Percentiles rank a stretch among this genome's conserved stretches.
phyloP scores from a whole-genome alignment of 2,888 invertebrate species.

The Bellardia pandia region DNA sequence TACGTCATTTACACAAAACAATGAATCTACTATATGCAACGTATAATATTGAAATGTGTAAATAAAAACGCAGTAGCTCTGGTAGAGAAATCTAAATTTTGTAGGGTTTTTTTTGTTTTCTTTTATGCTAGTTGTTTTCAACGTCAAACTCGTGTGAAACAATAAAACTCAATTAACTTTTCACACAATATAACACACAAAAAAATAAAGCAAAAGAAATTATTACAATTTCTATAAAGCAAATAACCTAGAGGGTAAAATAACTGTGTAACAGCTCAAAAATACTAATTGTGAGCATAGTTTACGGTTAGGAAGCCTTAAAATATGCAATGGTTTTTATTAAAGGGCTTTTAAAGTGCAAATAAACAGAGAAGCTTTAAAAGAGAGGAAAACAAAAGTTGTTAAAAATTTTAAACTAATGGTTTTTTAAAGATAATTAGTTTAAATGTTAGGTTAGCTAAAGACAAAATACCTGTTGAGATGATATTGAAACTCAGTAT shows the following conservation, averaged over 20 bases:
- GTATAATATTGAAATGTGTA: slow-evolving; percentile 36
- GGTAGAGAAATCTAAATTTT: slow-evolving; percentile 15
- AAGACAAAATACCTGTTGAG: too few relatives aligned
- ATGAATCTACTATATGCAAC: not conserved
- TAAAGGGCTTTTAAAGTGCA: not conserved
- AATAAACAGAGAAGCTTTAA: not conserved
- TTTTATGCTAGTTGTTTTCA: slow-evolving; percentile 39
- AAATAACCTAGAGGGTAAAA: not conserved
- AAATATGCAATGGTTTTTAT: slow-evolving; percentile 30
- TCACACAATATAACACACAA: not conserved
- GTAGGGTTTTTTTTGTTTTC: slow-evolving; percentile 14
- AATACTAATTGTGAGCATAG: not conserved
- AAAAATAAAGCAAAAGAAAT: slow-evolving; percentile 5
- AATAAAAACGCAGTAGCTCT: slow-evolving; percentile 2
- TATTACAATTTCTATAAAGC: not conserved
- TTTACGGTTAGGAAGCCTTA: slow-evolving; percentile 1
- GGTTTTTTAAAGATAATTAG: too few relatives aligned
- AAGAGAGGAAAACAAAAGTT: too few relatives aligned
- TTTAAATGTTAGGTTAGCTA: too few relatives aligned
- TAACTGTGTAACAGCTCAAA: not conserved
- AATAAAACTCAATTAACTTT: slow-evolving; percentile 65
- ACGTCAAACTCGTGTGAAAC: slow-evolving; percentile 53
- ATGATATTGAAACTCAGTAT: too few relatives aligned
- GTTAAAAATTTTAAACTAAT: too few relatives aligned
- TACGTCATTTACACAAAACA: slow-evolving; percentile 44